Evolutionary conservation across 2,797 vertebrate genomes (phyloP), one percentile per base, ranked within the genome.

Genomic region (Poecilia gillii): DNA sequence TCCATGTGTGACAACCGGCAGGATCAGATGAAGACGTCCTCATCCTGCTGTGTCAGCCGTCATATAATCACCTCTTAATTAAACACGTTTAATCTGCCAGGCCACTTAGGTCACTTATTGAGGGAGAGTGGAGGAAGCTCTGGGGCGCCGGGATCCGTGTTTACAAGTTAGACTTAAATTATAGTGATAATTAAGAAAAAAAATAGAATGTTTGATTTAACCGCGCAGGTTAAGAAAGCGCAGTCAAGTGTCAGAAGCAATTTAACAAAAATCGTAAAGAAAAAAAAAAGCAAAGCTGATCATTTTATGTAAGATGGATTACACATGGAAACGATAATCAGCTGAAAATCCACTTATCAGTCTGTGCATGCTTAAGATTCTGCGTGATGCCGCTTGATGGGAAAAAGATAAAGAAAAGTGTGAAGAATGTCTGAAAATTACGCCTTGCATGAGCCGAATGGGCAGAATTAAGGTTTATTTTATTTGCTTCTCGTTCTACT

Each of bases 41-140:
- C 80, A 85, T 87, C 89, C 80, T 87, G 84, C 87, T 85, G 86
- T 82, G 88, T 91, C 86, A 90, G 86, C 87, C 43, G 31, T 90
- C 88, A 82, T 76, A 82, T 90, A 92, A 94, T 92, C 90, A 89
- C 86, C 78, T 90, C 90, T 87, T 93, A 93, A 93, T 93, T 91
- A 91, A 91, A 92, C 90, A 90, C 81, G 75, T 91, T 90, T 89
- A 90, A 92, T 92, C 90, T 89, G 88, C 68, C 78, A 70, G 73
- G 87, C 74, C 77, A 88, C 77, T 85, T 66, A 74, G 36, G 25
- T 70, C 66, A 51, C 64, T 68, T 25, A 68, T 53, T 39, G 14
- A 43, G 43, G 28, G 76, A 23, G 74, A 53, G 72, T 77, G 1
- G 14, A 76, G 43, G 46, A 25, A 53, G 74, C 23, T 20, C 25